Evolutionary conservation across 2,113 vertebrate genomes (phyloP), one percentile per base, ranked within the genome.

Genomic region (Hyperopisus bebe): DNA sequence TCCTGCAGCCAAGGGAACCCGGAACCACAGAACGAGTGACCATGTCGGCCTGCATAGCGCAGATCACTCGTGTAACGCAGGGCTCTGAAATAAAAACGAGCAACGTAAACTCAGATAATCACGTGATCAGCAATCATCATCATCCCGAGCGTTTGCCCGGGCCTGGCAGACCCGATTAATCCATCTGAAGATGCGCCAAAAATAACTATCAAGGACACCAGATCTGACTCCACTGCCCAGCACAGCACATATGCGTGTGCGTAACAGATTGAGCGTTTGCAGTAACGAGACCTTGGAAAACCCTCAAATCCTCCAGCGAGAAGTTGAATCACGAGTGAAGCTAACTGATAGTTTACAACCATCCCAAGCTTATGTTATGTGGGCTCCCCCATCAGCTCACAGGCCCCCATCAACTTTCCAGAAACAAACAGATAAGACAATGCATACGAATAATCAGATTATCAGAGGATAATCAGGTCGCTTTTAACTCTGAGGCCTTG

Each of bases 141-240:
- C 51, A 85, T 89, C 88, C 89, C 35, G 55, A 53, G 66, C 84
- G 19, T 90, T 87, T 87, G 62, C 66, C 53, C 39, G 31, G 35
- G 35, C 17, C 89, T 77, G 21, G 17, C 85, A 90, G 84, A 74
- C 66, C 44, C 62, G 2, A 77, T 27, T 62, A 90, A 90, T 90
- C 62, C 48, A 90, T 55, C n/a, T 62, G 51, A n/a, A 62, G 62
- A 46, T 7, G 48, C 15, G 85, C 62, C 66, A 87, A 50, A 90
- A 87, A 90, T 90, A 90, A 85, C 89, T 87, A 87, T 90, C 58
- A 90, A 90, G 89, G 89, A 90, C 89, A 87, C 74, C 27, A 86
- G 44, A 47, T 50, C 89, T 47, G 83, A 24, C 55, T 86, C 55
- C n/a, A 15, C 27, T 24, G n/a, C 44, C 89, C 55, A 50, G 51